Percentiles rank a stretch among this genome's conserved stretches.
These are phyloP conservation scores for Actinia tenebrosa DNA, from an alignment of 64 coral and sea anemone species.

Conservation along the genomic window DNA sequence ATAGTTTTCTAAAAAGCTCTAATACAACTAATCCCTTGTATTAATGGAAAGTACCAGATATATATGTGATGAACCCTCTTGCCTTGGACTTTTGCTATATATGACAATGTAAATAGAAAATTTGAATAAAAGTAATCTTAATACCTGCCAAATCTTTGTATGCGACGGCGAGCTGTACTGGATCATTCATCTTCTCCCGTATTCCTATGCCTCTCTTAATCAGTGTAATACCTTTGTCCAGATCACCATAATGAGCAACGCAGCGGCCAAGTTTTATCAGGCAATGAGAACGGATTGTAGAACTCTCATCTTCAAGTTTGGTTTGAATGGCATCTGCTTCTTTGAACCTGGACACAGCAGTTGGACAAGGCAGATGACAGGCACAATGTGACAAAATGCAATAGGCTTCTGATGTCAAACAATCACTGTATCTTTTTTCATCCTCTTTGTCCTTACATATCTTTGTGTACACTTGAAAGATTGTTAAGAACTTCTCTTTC, in stretches of 20 bases:
- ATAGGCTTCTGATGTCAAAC: slow-evolving; percentile 75
- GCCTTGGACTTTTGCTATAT: no score
- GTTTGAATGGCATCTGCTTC: slow-evolving; percentile 73
- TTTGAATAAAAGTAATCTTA: background rate
- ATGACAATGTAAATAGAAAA: background rate
- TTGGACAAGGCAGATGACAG: slow-evolving; percentile 76
- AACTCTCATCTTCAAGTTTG: slow-evolving; percentile 61
- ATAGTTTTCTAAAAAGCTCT: no score
- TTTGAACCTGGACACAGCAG: slow-evolving; percentile 63
- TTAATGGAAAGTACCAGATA: no score
- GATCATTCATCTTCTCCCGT: slow-evolving; percentile 42
- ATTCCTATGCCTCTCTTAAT: slow-evolving; percentile 67
- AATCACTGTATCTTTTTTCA: slow-evolving; percentile 71
- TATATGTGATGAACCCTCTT: no score
- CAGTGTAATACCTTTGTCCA: slow-evolving; percentile 47
- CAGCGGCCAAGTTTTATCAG: slow-evolving; percentile 82
- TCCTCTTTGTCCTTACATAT: slow-evolving; percentile 48
- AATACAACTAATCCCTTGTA: no score
- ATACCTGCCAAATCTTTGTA: slow-evolving; percentile 92
- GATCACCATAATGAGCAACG: slow-evolving; percentile 44
- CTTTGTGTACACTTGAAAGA: slow-evolving; percentile 58
- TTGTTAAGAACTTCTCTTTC: slow-evolving; percentile 74
- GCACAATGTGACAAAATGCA: slow-evolving; percentile 87
- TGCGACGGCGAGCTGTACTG: slow-evolving; percentile 60
- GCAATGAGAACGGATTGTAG: slow-evolving; percentile 50